Percentiles rank a stretch among this genome's conserved stretches.
phyloP scores from a whole-genome alignment of 2,113 vertebrate genomes.

The Callipepla squamata region DNA sequence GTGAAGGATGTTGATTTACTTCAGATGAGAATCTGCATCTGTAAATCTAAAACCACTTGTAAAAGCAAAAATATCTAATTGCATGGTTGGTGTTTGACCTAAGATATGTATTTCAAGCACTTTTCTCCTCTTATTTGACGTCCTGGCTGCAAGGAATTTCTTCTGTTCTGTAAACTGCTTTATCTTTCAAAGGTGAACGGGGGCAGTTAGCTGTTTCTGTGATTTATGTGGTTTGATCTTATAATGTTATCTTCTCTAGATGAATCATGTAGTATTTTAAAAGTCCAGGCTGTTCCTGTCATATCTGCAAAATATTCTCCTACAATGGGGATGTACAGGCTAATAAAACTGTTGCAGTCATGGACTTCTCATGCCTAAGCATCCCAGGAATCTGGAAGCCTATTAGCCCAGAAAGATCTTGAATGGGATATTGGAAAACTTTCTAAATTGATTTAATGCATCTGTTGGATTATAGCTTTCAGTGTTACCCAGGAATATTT shows the following conservation, averaged over 20 bases:
- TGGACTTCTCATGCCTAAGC: conserved; percentile 32
- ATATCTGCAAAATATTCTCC: background rate
- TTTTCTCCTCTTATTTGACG: background rate
- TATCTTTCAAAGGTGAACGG: background rate
- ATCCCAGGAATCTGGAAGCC: conserved; percentile 46
- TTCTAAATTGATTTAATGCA: background rate
- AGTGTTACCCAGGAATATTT: background rate
- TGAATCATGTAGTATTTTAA: background rate
- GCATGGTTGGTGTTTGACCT: background rate
- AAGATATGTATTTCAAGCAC: background rate
- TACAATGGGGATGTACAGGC: background rate
- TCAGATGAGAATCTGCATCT: conserved; percentile 42
- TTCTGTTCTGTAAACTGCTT: conserved; percentile 8
- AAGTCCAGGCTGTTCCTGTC: background rate
- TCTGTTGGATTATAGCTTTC: background rate
- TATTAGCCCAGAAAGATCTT: conserved; percentile 11
- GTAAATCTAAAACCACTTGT: conserved; percentile 24
- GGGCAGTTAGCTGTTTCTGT: background rate
- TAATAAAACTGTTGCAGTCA: background rate
- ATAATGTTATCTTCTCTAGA: background rate
- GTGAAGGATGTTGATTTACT: conserved; percentile 35
- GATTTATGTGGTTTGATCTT: background rate
- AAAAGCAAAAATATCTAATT: conserved; percentile 13
- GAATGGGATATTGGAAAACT: conserved; percentile 23
- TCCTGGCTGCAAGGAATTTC: background rate